Conservation (phyloP, 2,113 vertebrate species). For the Microtus oregoni region DNA sequence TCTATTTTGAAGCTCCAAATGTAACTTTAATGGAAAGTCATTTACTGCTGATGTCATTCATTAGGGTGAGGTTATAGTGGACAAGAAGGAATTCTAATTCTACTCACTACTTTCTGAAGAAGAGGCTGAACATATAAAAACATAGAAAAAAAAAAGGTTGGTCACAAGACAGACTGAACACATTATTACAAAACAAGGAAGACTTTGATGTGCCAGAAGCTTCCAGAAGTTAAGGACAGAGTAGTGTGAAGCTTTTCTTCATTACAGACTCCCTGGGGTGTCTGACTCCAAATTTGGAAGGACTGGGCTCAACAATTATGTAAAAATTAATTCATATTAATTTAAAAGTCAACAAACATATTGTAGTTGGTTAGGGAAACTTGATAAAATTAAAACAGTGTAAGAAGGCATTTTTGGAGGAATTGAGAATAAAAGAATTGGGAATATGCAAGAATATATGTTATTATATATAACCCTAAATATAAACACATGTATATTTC, state of each 20-base stretch:
- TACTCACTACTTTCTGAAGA: neutral
- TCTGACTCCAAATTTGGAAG: neutral
- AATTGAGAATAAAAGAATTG: neutral
- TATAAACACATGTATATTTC: neutral
- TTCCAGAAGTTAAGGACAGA: neutral
- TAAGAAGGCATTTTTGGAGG: neutral
- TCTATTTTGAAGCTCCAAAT: neutral
- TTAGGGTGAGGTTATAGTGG: neutral
- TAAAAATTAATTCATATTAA: neutral
- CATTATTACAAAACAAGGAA: neutral
- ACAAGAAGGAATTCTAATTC: neutral
- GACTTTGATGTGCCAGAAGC: neutral
- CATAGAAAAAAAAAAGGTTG: neutral
- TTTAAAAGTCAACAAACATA: neutral
- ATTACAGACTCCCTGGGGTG: neutral
- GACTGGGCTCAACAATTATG: neutral
- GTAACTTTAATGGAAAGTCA: neutral
- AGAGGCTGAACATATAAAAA: neutral
- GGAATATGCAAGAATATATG: neutral
- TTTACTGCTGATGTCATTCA: neutral
- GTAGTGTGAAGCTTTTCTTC: neutral
- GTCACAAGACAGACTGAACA: neutral
- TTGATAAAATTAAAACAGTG: neutral
- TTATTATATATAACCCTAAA: neutral
- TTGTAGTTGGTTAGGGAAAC: neutral